phyloP scores from a whole-genome alignment of 2,113 vertebrate species.

The Panthera uncia region DNA sequence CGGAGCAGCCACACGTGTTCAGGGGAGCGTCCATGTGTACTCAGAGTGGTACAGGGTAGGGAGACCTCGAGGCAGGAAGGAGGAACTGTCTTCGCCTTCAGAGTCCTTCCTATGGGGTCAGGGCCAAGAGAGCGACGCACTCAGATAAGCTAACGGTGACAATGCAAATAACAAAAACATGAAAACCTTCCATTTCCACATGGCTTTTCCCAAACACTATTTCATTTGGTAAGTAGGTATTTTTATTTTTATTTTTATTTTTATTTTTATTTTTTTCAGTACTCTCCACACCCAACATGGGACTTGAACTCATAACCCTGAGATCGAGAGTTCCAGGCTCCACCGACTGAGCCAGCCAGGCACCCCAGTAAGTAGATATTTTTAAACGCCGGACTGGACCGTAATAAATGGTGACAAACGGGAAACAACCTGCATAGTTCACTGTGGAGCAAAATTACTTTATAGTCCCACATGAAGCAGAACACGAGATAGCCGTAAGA shows the following conservation, averaged over 20 bases:
- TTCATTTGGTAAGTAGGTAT: neutral
- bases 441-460: neutral
- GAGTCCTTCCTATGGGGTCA: too few species aligned
- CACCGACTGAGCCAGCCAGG: neutral
- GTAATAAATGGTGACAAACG: neutral
- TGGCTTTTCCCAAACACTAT: neutral
- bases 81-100: neutral
- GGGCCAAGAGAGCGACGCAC: neutral
- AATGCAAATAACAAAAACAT: neutral
- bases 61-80: neutral
- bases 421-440: neutral
- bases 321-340: neutral
- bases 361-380: neutral
- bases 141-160: accelerated
- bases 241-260: too few species aligned
- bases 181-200: neutral
- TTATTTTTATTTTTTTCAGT: too few species aligned
- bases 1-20: neutral
- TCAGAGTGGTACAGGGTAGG: accelerated
- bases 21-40: too few species aligned
- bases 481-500: neutral
- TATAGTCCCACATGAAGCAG: neutral
- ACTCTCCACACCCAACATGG: neutral
- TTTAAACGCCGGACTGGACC: neutral
- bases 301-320: neutral